Base-by-base conservation (phyloP, 1,140 invertebrate genomes). In the Brachionus paranguensis region DNA sequence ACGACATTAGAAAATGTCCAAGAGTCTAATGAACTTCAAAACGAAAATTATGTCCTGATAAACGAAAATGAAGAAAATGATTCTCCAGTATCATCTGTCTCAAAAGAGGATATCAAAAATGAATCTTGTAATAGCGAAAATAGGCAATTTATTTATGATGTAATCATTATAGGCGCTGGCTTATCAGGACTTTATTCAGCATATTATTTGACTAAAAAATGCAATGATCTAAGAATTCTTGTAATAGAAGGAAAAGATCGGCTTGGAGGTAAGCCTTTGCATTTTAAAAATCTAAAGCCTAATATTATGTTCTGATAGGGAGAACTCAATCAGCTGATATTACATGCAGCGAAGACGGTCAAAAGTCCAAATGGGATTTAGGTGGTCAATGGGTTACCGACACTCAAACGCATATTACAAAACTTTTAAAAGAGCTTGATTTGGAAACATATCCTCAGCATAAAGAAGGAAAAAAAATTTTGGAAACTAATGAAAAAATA, bases 321-420 rank as follows among this genome's bases (percentile, higher is more conserved):
- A 83, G 88, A 53, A 88, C 88, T 45, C 50, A 86, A 41, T 86
- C 87, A 24, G 78, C 86, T 10, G 85, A 86, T 17, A 50, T 89
- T 14, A 86, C 86, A 29, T 86, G 85, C 10, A 33, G 10, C 33
- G n/a, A 79, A 41, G 53, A 79, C n/a, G 76, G 74, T 76, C 86
- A 87, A 55, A 85, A 74, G 78, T 87, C 88, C 76, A 64, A 68
- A 17, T 89, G 86, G 86, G 88, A 89, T 83, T 60, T 88, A 29
- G 88, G 88, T 78, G 88, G 88, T 17, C 88, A 88, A 85, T 89
- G 88, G 88, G 86, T 89, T 50, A 86, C 87, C 74, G 87, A 86
- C 47, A 86, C 84, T 65, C 88, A 89, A 83, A 79, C 85, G 11
- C 86, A 89, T 78, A 87, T 90, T 11, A 88, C 87, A 72, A 68